Conservation (phyloP, 2,797 vertebrate genomes). For the Prunella strophiata region DNA sequence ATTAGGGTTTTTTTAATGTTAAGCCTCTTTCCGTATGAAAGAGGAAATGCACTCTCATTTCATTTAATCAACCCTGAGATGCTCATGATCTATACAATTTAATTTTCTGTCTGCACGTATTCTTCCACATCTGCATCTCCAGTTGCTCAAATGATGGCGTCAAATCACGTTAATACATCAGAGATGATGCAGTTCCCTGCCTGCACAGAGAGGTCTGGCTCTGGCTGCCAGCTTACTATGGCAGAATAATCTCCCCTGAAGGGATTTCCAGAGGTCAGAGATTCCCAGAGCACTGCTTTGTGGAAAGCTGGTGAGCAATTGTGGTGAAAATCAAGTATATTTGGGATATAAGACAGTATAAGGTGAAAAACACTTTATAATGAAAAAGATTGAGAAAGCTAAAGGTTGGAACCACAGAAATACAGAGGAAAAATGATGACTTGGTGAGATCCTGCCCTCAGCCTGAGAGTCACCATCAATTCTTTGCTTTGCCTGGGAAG, state of each 20-base stretch:
- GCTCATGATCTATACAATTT: slow-evolving; percentile 70
- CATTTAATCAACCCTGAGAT: slow-evolving; percentile 73
- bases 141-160: neutral
- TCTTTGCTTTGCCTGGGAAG: neutral
- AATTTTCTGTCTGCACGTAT: slow-evolving; percentile 56
- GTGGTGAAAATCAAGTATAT: neutral
- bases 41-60: slow-evolving; percentile 75
- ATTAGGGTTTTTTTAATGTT: slow-evolving; percentile 73
- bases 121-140: slow-evolving; percentile 13
- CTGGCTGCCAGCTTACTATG: neutral
- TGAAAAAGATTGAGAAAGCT: neutral
- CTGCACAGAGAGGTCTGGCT: neutral
- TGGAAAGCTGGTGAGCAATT: neutral
- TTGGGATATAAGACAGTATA: neutral
- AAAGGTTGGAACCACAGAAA: neutral
- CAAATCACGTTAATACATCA: neutral
- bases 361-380: neutral
- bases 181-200: neutral
- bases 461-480: neutral
- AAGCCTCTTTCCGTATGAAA: slow-evolving; percentile 71
- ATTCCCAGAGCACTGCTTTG: neutral
- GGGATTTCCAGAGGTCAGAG: slow-evolving; percentile 4
- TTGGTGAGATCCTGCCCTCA: neutral
- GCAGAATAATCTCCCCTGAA: neutral
- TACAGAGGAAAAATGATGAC: rapidly evolving